phyloP scores from a whole-genome alignment of 2,888 invertebrate genomes.

The Yponomeuta plumbellus region DNA sequence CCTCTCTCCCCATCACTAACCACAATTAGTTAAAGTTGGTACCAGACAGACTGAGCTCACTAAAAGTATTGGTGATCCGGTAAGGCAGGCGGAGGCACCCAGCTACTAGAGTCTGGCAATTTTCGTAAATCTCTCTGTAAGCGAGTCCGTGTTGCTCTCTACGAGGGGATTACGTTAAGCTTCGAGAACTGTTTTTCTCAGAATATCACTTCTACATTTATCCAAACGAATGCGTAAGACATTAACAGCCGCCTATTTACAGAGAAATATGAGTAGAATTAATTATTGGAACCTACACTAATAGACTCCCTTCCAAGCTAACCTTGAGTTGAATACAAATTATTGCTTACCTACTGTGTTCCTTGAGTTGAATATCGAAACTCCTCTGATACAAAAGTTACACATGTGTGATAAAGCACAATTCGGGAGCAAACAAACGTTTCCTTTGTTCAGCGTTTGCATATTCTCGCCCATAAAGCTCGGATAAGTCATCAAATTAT shows the following conservation, averaged over 20 bases:
- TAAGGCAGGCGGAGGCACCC: neutral
- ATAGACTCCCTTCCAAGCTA: no score
- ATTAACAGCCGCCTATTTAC: conserved; percentile 35
- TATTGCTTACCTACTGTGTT: neutral
- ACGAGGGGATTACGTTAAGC: conserved; percentile 53
- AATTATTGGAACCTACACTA: neutral
- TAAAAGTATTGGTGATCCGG: neutral
- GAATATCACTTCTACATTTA: conserved; percentile 33
- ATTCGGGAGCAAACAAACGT: conserved; percentile 30
- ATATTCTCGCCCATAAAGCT: conserved; percentile 40
- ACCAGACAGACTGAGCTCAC: neutral
- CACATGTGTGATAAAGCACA: conserved; percentile 6
- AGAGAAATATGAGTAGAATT: neutral
- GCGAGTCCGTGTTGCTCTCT: conserved; percentile 42
- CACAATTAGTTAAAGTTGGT: neutral
- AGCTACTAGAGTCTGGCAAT: conserved; percentile 28
- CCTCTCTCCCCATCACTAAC: neutral
- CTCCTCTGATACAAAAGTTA: neutral
- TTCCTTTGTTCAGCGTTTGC: conserved; percentile 40
- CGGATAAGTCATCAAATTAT: conserved; percentile 59
- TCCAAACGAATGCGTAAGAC: conserved; percentile 36
- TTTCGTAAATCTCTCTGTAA: conserved; percentile 47
- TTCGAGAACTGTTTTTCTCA: conserved; percentile 45
- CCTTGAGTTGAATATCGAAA: neutral
- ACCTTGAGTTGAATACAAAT: no score